Percentiles rank a stretch among this genome's conserved stretches.
Conservation (phyloP, 1,140 invertebrate genomes). For the Hyles vespertilio region DNA sequence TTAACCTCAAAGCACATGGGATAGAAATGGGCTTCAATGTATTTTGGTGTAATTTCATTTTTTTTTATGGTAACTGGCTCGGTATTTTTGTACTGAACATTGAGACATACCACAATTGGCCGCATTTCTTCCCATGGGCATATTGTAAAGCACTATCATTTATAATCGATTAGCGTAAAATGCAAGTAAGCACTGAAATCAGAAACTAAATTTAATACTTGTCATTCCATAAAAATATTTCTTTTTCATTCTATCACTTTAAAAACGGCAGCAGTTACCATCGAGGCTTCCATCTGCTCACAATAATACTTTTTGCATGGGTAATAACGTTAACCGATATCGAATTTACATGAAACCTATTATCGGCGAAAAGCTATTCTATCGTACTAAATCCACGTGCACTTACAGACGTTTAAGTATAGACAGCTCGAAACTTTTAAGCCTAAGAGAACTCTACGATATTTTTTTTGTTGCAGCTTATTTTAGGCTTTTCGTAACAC, state of each 20-base stretch:
- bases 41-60: conserved; percentile 1
- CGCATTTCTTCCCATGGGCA: conserved; percentile 22
- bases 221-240: conserved; percentile 71
- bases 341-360: conserved; percentile 45
- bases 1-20: conserved; percentile 27
- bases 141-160: conserved; percentile 4
- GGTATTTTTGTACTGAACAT: conserved; percentile 60
- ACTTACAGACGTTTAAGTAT: conserved; percentile 67
- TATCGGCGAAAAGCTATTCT: conserved; percentile 57
- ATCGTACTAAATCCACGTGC: conserved; percentile 67
- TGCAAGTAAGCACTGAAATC: conserved; percentile 18
- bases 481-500: conserved; percentile 70
- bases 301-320: conserved; percentile 46
- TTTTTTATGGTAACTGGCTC: conserved; percentile 61
- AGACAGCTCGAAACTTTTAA: conserved; percentile 68
- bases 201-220: conserved; percentile 66
- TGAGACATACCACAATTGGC: conserved; percentile 19
- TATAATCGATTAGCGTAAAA: conserved; percentile 30
- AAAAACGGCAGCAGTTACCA: conserved; percentile 48
- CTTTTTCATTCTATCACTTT: conserved; percentile 31
- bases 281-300: conserved; percentile 33
- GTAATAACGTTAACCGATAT: conserved; percentile 41
- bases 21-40: conserved; percentile 38
- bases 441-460: conserved; percentile 67
- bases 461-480: conserved; percentile 68